Evolutionary conservation across 1,140 invertebrate genomes (phyloP), one percentile per base, ranked within the genome.

Genomic region (Dolichoris vasculosae): DNA sequence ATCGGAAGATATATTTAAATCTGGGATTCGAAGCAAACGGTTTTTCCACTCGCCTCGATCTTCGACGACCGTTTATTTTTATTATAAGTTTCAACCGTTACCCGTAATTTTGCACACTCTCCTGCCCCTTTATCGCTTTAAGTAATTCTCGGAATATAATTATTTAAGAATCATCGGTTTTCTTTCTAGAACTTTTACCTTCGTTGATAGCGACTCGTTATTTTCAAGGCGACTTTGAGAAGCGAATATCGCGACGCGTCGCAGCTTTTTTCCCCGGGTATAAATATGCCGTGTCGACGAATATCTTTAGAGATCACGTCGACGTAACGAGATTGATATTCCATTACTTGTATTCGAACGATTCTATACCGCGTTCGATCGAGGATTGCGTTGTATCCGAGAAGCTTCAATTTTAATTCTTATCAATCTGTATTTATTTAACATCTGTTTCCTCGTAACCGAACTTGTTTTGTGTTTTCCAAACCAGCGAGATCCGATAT

Each of bases 131-230:
- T 85, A 80, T 73, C 73, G 20, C 77, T 85, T n/a, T 43, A 71
- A 40, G 0, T 80, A 80, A 59, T 79, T 85, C 76, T 85, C 13
- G 67, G 51, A 80, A 85, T 43, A 32, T 75, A 51, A 55, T 77
- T 48, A 51, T 64, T 51, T n/a, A 59, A 83, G 73, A 76, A 46
- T 46, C 38, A 76, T 26, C 59, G 17, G 30, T 69, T 84, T 84
- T 30, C 17, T 40, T 85, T 85, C 83, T 71, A 79, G 83, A 80
- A 80, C 77, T 63, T 85, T 80, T 67, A 63, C 46, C 35, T 55
- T 77, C n/a, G 43, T 40, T 64, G 0, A 38, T 78, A 9, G 32
- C 20, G 46, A 51, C 6, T 55, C n/a, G 23, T 77, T 77, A 77
- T 30, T 77, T 32, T 77, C 23, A 7, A 35, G 15, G 20, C 8